Evolutionary conservation across 2,113 vertebrate species (phyloP), one percentile per base, ranked within the genome.

Genomic region (Myotis lucifugus): DNA sequence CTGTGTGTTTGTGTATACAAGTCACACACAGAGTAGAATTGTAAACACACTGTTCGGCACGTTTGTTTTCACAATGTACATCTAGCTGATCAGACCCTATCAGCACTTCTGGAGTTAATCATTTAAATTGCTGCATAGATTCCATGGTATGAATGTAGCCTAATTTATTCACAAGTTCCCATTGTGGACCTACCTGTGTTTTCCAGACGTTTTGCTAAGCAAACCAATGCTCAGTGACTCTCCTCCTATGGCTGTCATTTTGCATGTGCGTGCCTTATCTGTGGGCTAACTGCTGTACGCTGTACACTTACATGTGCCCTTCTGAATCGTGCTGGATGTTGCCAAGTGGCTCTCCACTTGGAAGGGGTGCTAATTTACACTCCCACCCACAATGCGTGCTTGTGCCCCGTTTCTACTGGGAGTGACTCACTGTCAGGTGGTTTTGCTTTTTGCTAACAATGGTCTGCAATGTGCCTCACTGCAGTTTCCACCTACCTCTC

Each of bases 91-190:
- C 46, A 89, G 21, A 52, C 9, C 8, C 42, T 25, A 61, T 42
- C 9, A 67, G 11, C 72, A 66, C n/a, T 85, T 94, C 59, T 85
- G 67, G 29, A 95, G 40, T 54, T 90, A 81, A 42, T 82, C 73
- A 86, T 67, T 95, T 94, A 83, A 85, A 93, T 69, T 94, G 46
- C 34, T 74, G 27, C 56, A 64, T 82, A 94, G 29, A 92, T 77
- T 76, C 82, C 40, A 76, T 54, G 90, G 29, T 69, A 32, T 90
- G 72, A 94, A n/a, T 67, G 59, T 73, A 56, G 21, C 69, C 37
- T 10, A 66, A 78, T 88, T 81, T 94, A 82, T 64, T 17, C 48
- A 21, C 13, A 85, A 76, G 18, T 82, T 34, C 48, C 56, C 46
- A 40, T 23, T 67, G 32, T 79, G 59, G 19, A n/a, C 9, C 19